phyloP scores from a whole-genome alignment of 2,797 vertebrate species.

The Huso huso region DNA sequence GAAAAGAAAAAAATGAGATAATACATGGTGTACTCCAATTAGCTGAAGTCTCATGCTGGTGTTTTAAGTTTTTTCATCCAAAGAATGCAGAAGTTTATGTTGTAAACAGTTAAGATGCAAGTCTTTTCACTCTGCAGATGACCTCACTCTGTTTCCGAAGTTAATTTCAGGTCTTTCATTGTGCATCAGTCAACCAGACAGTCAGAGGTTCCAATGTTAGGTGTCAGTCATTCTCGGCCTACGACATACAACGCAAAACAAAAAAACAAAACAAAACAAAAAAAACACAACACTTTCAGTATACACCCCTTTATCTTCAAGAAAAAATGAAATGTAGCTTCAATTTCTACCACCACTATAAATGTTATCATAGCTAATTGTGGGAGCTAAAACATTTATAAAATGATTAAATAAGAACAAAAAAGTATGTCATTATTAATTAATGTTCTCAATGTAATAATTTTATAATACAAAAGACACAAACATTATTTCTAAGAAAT shows the following conservation, averaged over 20 bases:
- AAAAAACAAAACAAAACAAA: conserved; percentile 13
- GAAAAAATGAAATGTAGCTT: neutral
- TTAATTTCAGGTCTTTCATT: conserved; percentile 60
- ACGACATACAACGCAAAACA: conserved; percentile 66
- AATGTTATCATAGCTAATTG: too few species aligned
- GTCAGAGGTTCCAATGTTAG: conserved; percentile 59
- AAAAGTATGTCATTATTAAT: conserved; percentile 2
- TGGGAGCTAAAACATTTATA: too few species aligned
- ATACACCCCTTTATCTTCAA: conserved; percentile 16
- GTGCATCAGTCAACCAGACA: conserved; percentile 66
- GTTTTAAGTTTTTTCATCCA: conserved; percentile 47
- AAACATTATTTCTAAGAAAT: conserved; percentile 45
- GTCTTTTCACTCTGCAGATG: conserved; percentile 45
- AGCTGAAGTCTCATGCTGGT: conserved; percentile 61
- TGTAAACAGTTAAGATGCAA: conserved; percentile 67
- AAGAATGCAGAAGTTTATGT: conserved; percentile 58
- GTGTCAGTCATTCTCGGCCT: conserved; percentile 73
- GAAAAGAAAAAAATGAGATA: conserved; percentile 45
- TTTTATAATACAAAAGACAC: conserved; percentile 39
- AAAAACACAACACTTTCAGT: conserved; percentile 66
- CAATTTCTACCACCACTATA: neutral
- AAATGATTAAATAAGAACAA: neutral
- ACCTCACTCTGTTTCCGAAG: conserved; percentile 61
- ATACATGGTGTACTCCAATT: conserved; percentile 42
- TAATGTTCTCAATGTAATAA: conserved; percentile 8